Evolutionary conservation across 2,797 vertebrate species (phyloP).

Genomic region (Eupleurogrammus muticus): DNA sequence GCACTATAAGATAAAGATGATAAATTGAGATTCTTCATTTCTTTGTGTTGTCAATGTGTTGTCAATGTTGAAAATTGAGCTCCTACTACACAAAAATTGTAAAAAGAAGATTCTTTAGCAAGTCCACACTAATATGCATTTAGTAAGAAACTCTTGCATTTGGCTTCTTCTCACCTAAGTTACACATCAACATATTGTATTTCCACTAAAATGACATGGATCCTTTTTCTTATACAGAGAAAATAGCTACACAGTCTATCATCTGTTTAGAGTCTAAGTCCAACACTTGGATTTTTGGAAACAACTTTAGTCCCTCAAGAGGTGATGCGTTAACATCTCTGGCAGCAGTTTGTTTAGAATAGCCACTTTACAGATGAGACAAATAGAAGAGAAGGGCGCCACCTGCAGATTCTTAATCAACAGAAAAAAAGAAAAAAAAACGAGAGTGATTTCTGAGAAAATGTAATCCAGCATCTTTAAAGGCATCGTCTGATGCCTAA

Average conservation of each 20-base stretch:
- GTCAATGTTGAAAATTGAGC: background rate
- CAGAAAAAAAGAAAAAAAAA: background rate
- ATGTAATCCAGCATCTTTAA: background rate
- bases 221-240: background rate
- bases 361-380: constrained; percentile 33
- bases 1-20: background rate
- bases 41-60: background rate
- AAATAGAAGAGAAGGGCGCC: constrained; percentile 35
- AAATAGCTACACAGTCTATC: background rate
- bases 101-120: background rate
- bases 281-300: background rate
- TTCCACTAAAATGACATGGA: too few relatives aligned
- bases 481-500: background rate
- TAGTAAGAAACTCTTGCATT: background rate
- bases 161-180: too few relatives aligned
- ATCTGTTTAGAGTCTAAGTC: constrained; percentile 2
- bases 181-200: background rate
- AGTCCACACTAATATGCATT: background rate
- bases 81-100: background rate
- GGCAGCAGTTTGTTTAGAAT: constrained; percentile 40
- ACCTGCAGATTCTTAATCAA: constrained; percentile 48
- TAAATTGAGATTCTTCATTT: background rate
- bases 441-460: constrained; percentile 14
- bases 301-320: background rate
- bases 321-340: constrained; percentile 43